phyloP scores from a whole-genome alignment of 1,140 invertebrate species.

The Cydia amplana region DNA sequence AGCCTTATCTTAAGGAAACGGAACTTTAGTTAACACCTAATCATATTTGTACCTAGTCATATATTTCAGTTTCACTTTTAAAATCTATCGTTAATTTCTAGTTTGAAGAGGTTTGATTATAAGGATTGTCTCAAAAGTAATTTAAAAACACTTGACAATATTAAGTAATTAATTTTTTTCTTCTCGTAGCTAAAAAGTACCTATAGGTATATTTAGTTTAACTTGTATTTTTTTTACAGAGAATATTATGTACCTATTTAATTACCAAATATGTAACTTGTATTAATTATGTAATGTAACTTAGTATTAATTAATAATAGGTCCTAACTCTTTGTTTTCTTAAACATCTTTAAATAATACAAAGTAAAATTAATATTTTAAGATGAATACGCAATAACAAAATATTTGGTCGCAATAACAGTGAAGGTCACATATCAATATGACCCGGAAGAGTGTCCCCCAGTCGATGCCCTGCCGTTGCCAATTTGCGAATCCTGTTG shows the following conservation, averaged over 20 bases:
- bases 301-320: too few species aligned
- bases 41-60: neutral
- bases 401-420: neutral
- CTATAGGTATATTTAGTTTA: too few species aligned
- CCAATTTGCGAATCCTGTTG: neutral
- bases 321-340: too few species aligned
- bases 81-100: neutral
- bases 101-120: neutral
- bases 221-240: too few species aligned
- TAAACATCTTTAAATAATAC: neutral
- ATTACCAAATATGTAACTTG: too few species aligned
- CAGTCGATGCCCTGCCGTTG: neutral
- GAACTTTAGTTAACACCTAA: neutral
- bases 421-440: conserved; percentile 6
- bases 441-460: neutral
- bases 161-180: too few species aligned
- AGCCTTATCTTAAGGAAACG: neutral
- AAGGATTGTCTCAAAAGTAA: neutral
- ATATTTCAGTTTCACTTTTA: neutral
- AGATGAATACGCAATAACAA: neutral
- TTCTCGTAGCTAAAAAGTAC: too few species aligned
- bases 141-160: too few species aligned
- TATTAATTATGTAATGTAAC: too few species aligned
- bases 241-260: too few species aligned
- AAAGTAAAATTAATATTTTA: neutral